Percentiles rank a stretch among this genome's conserved stretches.
These are phyloP conservation scores for Mactra quadrangularis DNA, from an alignment of 1,140 invertebrate species.

Conservation along the genomic window DNA sequence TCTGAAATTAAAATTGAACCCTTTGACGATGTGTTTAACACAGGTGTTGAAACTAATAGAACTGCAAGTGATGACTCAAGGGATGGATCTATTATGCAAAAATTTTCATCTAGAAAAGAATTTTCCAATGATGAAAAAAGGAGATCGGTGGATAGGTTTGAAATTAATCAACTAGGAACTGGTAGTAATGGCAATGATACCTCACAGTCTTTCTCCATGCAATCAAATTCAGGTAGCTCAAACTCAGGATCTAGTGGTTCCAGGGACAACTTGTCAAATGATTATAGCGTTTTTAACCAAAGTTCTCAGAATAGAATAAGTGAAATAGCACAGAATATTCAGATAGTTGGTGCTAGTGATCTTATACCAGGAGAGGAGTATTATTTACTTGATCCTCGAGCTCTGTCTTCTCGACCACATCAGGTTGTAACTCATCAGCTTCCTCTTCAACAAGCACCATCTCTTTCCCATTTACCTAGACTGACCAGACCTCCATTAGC, in stretches of 20 bases:
- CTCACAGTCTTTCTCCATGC: neutral
- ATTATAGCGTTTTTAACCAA: no score
- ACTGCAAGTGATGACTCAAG: no score
- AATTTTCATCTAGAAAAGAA: no score
- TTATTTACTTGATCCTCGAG: slow-evolving; percentile 27
- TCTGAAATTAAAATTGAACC: slow-evolving; percentile 43
- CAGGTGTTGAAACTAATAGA: neutral
- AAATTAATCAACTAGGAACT: slow-evolving; percentile 18
- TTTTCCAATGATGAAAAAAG: no score
- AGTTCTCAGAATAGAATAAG: neutral
- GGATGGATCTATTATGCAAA: no score
- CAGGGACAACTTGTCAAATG: no score
- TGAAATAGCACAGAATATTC: slow-evolving; percentile 6
- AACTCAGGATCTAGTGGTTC: neutral
- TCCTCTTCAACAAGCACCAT: no score
- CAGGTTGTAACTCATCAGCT: neutral
- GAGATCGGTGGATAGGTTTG: neutral
- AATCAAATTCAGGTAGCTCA: slow-evolving; percentile 10
- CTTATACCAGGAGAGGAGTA: slow-evolving; percentile 44
- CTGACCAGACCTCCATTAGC: no score
- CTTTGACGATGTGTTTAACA: slow-evolving; percentile 49
- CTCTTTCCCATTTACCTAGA: no score
- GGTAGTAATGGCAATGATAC: neutral
- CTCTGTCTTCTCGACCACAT: neutral
- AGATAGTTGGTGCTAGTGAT: slow-evolving; percentile 45